These are phyloP conservation scores for Arctocebus calabarensis DNA, from an alignment of 2,797 vertebrate species.

Conservation along the genomic window DNA sequence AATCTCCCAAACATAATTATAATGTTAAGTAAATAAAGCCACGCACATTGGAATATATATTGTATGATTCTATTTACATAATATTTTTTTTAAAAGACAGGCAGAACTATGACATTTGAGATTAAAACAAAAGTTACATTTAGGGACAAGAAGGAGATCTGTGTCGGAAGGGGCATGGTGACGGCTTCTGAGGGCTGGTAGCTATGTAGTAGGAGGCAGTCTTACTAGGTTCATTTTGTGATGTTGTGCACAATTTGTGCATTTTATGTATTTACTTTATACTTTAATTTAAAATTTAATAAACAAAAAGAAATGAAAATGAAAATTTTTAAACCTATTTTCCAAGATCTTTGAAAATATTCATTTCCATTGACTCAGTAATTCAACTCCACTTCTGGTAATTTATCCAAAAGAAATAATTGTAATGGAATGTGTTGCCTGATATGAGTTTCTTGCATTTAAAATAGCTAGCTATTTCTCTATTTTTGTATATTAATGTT, in stretches of 20 bases:
- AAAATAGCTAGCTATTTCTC: background rate
- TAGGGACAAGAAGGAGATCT: background rate
- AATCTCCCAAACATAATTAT: background rate
- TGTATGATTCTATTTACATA: background rate
- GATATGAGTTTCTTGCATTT: background rate
- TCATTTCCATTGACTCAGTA: background rate
- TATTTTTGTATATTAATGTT: background rate
- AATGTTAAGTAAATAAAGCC: background rate
- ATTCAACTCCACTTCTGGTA: background rate
- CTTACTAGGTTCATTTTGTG: background rate
- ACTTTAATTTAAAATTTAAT: conserved; percentile 3
- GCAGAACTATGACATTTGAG: background rate
- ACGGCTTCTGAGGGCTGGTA: background rate
- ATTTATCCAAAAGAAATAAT: background rate
- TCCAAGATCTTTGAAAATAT: background rate
- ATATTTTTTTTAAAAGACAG: background rate
- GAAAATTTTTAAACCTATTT: background rate
- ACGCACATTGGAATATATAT: background rate
- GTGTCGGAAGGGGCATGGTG: background rate
- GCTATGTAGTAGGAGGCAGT: background rate
- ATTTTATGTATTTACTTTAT: background rate
- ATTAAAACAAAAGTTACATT: background rate
- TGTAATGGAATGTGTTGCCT: background rate
- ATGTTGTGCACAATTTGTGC: background rate
- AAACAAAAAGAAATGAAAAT: conserved; percentile 21